Evolutionary conservation across 2,888 invertebrate genomes (phyloP), one percentile per base, ranked within the genome.

Genomic region (Athalia cordata): DNA sequence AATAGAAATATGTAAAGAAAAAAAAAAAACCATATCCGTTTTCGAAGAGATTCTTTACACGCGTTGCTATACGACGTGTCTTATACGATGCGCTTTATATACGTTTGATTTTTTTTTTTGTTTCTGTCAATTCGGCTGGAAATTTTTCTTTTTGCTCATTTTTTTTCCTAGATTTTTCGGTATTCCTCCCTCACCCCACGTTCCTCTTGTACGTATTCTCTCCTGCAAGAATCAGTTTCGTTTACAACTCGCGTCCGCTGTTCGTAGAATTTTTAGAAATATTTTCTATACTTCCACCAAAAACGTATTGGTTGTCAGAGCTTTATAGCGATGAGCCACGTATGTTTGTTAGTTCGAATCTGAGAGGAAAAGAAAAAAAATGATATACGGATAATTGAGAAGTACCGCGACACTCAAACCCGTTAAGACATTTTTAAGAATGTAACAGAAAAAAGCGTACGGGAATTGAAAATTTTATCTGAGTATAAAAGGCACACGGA

Each of bases 221-320:
- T 55, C 7, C 55, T 55, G 55, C 55, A 29, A 50, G 50, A 50
- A 29, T 50, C 68, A 68, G 68, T 68, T 68, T 49, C 66, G 70
- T 70, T 70, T 70, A 70, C 70, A 70, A 70, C n/a, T 57, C 70
- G 70, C 70, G 70, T 70, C 70, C 70, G 70, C 70, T 11, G 52
- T 70, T 70, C 70, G n/a, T 70, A 70, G 70, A 70, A 70, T 43
- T 57, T 45, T 11, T 67, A 52, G 11, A 9, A 50, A 15, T 45
- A 47, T 29, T 11, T 9, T 49, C 49, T 9, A 15, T 67, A 43
- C 15, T 29, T 43, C 6, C 13, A n/a, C 45, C 45, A 9, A 11
- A 29, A n/a, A 47, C 47, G 29, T 52, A 15, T 68, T n/a, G 4
- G 7, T 61, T 45, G 43, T 45, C 43, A 45, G 7, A 13, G 13